Percentiles rank a stretch among this genome's conserved stretches.
phyloP scores from a whole-genome alignment of 2,113 vertebrate species.

The Plestiodon gilberti region DNA sequence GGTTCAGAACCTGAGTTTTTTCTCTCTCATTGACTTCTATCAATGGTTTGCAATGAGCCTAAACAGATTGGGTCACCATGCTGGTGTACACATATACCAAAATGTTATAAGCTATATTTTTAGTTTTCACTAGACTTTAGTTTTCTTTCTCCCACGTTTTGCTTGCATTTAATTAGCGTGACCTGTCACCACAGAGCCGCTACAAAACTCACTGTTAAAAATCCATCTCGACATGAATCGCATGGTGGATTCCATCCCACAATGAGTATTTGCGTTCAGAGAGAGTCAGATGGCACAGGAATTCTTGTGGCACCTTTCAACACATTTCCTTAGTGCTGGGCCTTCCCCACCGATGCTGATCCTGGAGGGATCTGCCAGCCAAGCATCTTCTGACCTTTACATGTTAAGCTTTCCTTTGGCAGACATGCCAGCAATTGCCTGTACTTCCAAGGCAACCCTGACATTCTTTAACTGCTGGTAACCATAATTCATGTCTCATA shows the following conservation, averaged over 20 bases:
- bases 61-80: neutral
- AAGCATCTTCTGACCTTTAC: neutral
- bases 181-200: neutral
- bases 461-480: neutral
- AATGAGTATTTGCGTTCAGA: neutral
- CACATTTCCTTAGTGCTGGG: neutral
- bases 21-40: neutral
- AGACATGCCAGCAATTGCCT: neutral
- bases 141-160: neutral
- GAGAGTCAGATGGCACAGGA: neutral
- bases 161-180: neutral
- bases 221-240: neutral
- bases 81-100: neutral
- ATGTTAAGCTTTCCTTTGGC: neutral
- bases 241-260: neutral
- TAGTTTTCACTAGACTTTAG: neutral
- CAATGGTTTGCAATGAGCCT: neutral
- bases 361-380: fast-evolving
- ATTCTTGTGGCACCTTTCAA: neutral
- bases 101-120: neutral
- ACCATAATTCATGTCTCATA: neutral
- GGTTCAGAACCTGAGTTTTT: too few relatives aligned
- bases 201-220: neutral
- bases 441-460: neutral
- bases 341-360: fast-evolving